These are phyloP conservation scores for Melanchra persicariae DNA, from an alignment of 2,888 invertebrate species.

Conservation along the genomic window DNA sequence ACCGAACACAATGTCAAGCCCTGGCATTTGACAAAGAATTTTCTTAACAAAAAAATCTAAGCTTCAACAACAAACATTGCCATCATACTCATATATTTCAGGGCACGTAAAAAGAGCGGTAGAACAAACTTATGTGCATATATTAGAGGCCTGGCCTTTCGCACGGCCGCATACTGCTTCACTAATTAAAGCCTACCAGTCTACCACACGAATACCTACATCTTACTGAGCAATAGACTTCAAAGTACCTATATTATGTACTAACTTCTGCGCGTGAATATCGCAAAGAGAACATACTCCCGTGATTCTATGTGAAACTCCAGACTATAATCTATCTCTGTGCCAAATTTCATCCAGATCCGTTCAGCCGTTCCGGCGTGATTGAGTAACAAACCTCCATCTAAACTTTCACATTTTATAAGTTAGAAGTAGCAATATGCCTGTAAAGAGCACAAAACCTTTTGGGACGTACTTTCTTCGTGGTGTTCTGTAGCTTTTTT, in stretches of 20 bases:
- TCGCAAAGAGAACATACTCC: too few relatives aligned
- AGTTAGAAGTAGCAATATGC: too few relatives aligned
- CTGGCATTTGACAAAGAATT: slow-evolving; percentile 3
- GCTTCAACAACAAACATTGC: slow-evolving; percentile 3
- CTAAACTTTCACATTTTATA: too few relatives aligned
- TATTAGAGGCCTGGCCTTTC: slow-evolving; percentile 44
- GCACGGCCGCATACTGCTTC: slow-evolving; percentile 51
- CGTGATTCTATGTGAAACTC: too few relatives aligned
- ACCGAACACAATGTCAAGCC: neutral
- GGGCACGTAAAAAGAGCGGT: slow-evolving; percentile 41
- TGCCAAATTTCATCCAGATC: too few relatives aligned
- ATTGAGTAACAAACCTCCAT: too few relatives aligned
- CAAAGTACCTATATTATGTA: neutral
- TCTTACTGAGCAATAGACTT: neutral
- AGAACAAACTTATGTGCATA: slow-evolving; percentile 48
- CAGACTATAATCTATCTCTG: too few relatives aligned
- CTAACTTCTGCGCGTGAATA: too few relatives aligned
- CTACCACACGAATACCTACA: slow-evolving; percentile 6
- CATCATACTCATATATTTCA: slow-evolving; percentile 46
- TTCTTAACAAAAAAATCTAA: slow-evolving; percentile 7
- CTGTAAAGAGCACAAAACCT: too few relatives aligned
- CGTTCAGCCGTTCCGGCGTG: too few relatives aligned
- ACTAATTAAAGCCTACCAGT: slow-evolving; percentile 47
- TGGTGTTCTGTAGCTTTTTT: too few relatives aligned
- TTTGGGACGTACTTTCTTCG: too few relatives aligned